phyloP scores from a whole-genome alignment of 2,113 vertebrate genomes.

The Elaphurus davidianus region DNA sequence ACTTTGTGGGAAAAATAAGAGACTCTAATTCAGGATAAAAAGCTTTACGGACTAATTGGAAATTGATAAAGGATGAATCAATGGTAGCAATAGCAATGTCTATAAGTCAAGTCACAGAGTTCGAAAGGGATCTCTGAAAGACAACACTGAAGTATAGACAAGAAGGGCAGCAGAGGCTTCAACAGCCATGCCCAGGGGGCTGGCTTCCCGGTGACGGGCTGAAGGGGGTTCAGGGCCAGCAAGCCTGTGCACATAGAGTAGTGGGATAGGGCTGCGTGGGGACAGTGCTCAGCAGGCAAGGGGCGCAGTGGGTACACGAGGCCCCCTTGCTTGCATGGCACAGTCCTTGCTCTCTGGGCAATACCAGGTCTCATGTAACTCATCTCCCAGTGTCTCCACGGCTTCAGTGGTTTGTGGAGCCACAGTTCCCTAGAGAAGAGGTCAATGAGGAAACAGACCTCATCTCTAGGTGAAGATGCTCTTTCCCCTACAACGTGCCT shows the following conservation, averaged over 20 bases:
- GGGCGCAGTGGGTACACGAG: neutral
- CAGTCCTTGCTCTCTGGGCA: neutral
- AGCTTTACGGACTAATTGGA: neutral
- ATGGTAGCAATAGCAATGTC: too few relatives aligned
- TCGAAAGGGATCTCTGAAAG: neutral
- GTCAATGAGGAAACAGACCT: neutral
- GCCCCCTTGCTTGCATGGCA: neutral
- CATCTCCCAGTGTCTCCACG: neutral
- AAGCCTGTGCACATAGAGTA: rapidly evolving
- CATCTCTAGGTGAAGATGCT: neutral
- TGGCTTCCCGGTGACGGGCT: too few relatives aligned
- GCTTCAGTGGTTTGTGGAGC: neutral
- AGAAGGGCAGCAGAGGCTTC: neutral
- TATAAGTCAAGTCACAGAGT: neutral
- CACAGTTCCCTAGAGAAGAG: neutral
- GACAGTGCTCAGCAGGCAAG: neutral
- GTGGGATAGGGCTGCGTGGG: neutral
- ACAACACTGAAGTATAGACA: neutral
- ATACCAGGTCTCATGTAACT: neutral
- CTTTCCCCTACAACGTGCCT: neutral
- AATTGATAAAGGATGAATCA: neutral
- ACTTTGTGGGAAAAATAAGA: neutral
- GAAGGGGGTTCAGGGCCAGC: too few relatives aligned
- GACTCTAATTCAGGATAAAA: neutral
- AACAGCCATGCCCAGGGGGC: rapidly evolving